Conservation (phyloP, 2,888 invertebrate species). For the Drosophila tanythrix region DNA sequence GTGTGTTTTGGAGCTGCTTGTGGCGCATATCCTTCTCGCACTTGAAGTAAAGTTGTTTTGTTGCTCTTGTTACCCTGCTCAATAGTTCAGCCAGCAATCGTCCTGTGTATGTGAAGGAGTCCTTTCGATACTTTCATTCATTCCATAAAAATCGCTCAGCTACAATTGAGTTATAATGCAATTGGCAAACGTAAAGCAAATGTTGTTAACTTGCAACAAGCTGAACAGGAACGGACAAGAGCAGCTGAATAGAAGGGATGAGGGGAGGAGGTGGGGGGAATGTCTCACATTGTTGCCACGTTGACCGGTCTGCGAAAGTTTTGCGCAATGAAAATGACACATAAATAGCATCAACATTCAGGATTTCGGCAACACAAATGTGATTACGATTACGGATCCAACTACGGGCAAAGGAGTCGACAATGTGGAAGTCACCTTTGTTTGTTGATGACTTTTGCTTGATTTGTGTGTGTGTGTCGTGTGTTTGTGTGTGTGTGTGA, state of each 20-base stretch:
- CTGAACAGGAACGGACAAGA: slow-evolving; percentile 8
- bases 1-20: not conserved
- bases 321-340: slow-evolving; percentile 71
- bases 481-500: slow-evolving; percentile 40
- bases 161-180: slow-evolving; percentile 81
- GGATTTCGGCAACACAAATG: slow-evolving; percentile 63
- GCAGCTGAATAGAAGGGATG: not conserved
- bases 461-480: slow-evolving; percentile 48
- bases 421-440: slow-evolving; percentile 71
- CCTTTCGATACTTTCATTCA: slow-evolving; percentile 47
- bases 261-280: not conserved
- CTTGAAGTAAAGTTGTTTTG: slow-evolving; percentile 11
- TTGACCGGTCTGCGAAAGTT: slow-evolving; percentile 56
- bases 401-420: slow-evolving; percentile 3
- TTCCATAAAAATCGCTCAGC: slow-evolving; percentile 73
- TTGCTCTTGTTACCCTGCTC: slow-evolving; percentile 23
- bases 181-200: slow-evolving; percentile 80
- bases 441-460: slow-evolving; percentile 66
- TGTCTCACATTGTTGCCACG: slow-evolving; percentile 67
- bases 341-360: slow-evolving; percentile 70
- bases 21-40: slow-evolving; percentile 3
- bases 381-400: slow-evolving; percentile 70
- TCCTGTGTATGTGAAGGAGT: slow-evolving; percentile 25
- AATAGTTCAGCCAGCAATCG: slow-evolving; percentile 30
- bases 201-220: slow-evolving; percentile 68